phyloP scores from a whole-genome alignment of 2,888 invertebrate species.

The Osedax fenrisi region DNA sequence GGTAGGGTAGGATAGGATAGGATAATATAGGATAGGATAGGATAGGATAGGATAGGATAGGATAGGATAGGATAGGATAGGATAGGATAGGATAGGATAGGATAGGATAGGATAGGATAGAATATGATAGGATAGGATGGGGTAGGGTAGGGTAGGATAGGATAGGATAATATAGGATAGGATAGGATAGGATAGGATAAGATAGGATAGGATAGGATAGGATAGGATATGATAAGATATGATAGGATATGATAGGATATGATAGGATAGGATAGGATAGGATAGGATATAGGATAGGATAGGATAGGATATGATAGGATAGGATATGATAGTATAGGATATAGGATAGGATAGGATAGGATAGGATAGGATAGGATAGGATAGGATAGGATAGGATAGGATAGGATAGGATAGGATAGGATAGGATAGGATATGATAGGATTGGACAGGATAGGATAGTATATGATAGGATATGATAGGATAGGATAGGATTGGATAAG shows the following conservation, averaged over 20 bases:
- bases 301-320: too few relatives aligned
- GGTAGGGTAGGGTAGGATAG: conserved; percentile 26
- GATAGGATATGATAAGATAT: too few relatives aligned
- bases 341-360: background rate
- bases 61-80: conserved; percentile 23
- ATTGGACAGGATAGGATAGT: too few relatives aligned
- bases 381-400: background rate
- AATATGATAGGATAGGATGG: conserved; percentile 23
- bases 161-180: too few relatives aligned
- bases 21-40: too few relatives aligned
- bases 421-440: background rate
- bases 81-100: conserved; percentile 28
- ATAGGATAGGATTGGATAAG: conserved; percentile 14
- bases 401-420: background rate
- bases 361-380: background rate
- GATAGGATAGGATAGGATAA: background rate
- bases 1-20: background rate
- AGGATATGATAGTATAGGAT: too few relatives aligned
- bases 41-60: conserved; percentile 20
- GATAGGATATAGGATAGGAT: background rate
- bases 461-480: too few relatives aligned
- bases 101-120: conserved; percentile 29
- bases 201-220: background rate
- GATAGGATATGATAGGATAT: too few relatives aligned
- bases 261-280: too few relatives aligned